Conservation (phyloP, 2,888 invertebrate genomes). For the Eupithecia subfuscata region DNA sequence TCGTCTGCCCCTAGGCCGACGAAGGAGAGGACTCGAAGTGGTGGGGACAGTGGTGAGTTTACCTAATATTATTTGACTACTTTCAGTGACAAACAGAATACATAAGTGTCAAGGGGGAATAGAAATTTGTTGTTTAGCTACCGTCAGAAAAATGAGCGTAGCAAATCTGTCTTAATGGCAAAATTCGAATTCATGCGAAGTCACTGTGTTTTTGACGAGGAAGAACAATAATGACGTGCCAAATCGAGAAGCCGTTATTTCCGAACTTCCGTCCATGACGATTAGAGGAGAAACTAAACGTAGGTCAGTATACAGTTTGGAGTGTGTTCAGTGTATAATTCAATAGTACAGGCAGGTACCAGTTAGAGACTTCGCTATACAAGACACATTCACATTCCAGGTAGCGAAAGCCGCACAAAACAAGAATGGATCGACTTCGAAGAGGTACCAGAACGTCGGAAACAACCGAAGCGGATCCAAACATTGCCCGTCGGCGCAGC, state of each 20-base stretch:
- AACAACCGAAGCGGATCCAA: conserved; percentile 92
- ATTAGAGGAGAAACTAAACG: not conserved
- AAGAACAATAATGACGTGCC: not conserved
- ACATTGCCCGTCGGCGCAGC: conserved; percentile 87
- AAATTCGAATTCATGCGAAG: not conserved
- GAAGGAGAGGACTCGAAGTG: conserved; percentile 49
- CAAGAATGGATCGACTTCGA: conserved; percentile 93
- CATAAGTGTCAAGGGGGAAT: not conserved
- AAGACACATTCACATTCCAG: conserved; percentile 9
- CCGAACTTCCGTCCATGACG: not conserved
- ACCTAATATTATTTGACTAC: not conserved
- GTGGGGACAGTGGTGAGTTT: conserved; percentile 61
- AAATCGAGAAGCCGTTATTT: not conserved
- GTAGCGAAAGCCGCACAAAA: conserved; percentile 58
- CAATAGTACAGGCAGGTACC: not conserved
- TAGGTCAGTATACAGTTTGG: not conserved
- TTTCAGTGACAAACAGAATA: not conserved
- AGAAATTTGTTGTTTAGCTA: not conserved
- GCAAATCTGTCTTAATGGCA: not conserved
- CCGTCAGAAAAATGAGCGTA: not conserved
- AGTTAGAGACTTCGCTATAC: not conserved
- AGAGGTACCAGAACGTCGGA: conserved; percentile 92
- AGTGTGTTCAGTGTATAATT: not conserved
- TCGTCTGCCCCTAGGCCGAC: conserved; percentile 45
- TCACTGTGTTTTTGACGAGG: not conserved